Percentiles rank a stretch among this genome's conserved stretches.
phyloP scores from a whole-genome alignment of 2,113 vertebrate species.

The Sterna hirundo region DNA sequence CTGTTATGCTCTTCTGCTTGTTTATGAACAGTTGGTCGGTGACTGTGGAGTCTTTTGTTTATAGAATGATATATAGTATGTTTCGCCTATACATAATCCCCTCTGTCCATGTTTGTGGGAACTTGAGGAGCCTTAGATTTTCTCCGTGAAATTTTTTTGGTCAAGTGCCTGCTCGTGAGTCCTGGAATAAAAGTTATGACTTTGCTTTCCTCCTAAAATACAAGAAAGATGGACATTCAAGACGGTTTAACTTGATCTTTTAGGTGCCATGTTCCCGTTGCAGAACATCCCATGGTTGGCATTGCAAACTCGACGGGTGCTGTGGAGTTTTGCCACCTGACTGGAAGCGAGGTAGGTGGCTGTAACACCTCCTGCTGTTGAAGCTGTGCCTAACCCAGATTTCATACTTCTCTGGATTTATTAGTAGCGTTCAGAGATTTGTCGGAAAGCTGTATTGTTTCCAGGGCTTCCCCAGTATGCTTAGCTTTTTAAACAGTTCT shows the following conservation, averaged over 20 bases:
- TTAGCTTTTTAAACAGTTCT: background rate
- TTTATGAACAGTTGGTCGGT: background rate
- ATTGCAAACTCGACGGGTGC: conserved; percentile 84
- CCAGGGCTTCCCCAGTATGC: background rate
- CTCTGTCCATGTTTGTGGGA: background rate
- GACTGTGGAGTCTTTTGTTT: background rate
- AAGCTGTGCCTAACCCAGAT: background rate
- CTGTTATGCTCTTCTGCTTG: background rate
- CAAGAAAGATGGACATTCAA: background rate
- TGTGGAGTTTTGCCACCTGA: conserved; percentile 80
- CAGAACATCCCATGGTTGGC: conserved; percentile 78
- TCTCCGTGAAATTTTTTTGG: background rate
- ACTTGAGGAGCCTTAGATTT: background rate
- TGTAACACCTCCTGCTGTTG: background rate
- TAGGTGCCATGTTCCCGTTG: conserved; percentile 88
- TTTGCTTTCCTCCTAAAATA: background rate
- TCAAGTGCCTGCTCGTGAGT: background rate
- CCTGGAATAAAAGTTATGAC: background rate
- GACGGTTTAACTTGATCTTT: background rate
- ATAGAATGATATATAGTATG: background rate
- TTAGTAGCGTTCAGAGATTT: background rate
- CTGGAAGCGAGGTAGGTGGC: conserved; percentile 79
- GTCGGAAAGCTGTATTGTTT: background rate
- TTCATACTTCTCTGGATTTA: background rate
- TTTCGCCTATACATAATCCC: background rate